Evolutionary conservation across 2,113 vertebrate genomes (phyloP).

Genomic region (Rhizomys pruinosus): DNA sequence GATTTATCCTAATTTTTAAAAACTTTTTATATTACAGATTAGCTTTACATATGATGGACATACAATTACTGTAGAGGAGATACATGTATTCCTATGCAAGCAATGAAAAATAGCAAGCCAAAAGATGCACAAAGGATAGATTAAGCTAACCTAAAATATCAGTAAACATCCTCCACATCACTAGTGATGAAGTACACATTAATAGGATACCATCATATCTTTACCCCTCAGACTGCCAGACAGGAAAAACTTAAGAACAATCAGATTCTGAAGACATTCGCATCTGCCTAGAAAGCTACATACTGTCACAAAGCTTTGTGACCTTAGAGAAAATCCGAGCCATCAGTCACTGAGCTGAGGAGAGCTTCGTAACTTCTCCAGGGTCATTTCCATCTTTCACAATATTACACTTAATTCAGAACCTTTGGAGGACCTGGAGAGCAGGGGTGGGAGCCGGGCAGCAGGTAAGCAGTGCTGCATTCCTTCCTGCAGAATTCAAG

Average conservation of each 20-base stretch:
- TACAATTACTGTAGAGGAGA: neutral
- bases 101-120: conserved; percentile 43
- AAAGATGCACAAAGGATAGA: conserved; percentile 13
- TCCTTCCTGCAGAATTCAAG: neutral
- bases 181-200: neutral
- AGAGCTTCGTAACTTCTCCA: neutral
- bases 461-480: neutral
- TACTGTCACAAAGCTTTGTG: neutral
- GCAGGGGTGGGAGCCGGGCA: no score
- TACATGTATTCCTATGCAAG: neutral
- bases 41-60: neutral
- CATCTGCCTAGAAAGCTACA: neutral
- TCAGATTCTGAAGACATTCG: neutral
- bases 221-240: neutral
- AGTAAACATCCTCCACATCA: conserved; percentile 5
- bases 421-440: neutral
- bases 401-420: neutral
- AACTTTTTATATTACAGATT: neutral
- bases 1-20: conserved; percentile 8
- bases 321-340: neutral
- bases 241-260: neutral
- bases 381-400: neutral
- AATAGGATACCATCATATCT: neutral
- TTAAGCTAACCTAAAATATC: conserved; percentile 11
- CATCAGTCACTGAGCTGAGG: neutral